phyloP scores from a whole-genome alignment of 2,888 invertebrate species.

The Chydorus sphaericus region DNA sequence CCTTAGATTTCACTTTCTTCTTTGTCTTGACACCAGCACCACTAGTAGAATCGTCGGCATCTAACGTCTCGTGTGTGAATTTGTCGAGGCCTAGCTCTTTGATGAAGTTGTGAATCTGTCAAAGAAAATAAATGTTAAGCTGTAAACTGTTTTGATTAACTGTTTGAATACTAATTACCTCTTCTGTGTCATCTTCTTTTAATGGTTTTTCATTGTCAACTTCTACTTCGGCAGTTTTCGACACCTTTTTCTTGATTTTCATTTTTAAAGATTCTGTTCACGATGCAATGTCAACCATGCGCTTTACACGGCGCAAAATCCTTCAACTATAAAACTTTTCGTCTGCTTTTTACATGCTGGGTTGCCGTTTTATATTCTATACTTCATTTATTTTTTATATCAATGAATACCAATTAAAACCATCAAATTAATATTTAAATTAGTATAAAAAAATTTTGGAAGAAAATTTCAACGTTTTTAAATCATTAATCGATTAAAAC shows the following conservation, averaged over 20 bases:
- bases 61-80: not conserved
- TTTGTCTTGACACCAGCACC: not conserved
- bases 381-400: too few relatives aligned
- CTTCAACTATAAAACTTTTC: not conserved
- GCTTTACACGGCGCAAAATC: not conserved
- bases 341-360: too few relatives aligned
- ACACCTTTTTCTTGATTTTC: not conserved
- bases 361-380: too few relatives aligned
- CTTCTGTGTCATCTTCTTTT: slow-evolving; percentile 8
- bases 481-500: too few relatives aligned
- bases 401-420: too few relatives aligned
- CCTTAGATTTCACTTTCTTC: too few relatives aligned
- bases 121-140: not conserved
- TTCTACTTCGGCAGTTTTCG: not conserved
- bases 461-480: too few relatives aligned
- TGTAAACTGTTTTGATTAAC: not conserved
- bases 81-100: not conserved
- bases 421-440: too few relatives aligned
- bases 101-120: slow-evolving; percentile 1
- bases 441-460: too few relatives aligned
- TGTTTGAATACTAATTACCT: not conserved
- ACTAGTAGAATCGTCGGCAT: too few relatives aligned
- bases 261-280: too few relatives aligned
- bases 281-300: not conserved
- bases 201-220: not conserved